Base-by-base conservation (phyloP, 2,888 invertebrate genomes). In the Cephus nigrinus region DNA sequence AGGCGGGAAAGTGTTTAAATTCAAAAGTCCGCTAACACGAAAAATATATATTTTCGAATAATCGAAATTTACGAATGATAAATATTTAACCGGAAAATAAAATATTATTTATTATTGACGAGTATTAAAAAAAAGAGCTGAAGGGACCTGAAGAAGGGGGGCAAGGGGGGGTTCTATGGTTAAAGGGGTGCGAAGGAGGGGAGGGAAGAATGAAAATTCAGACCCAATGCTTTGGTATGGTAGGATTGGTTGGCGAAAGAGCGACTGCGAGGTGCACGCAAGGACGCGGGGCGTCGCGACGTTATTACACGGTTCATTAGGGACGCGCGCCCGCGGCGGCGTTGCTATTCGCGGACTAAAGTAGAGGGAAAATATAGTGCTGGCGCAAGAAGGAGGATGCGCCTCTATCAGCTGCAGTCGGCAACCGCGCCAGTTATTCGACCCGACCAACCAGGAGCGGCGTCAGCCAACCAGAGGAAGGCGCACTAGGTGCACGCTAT, bases 281-380 rank as follows among this genome's bases (percentile, higher is more conserved):
- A 68, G 76, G 72, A 74, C 68, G 77, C 55, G 79, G 77, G 79
- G 84, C 84, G 82, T 84, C 85, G 87, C 88, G 89, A 88, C 89
- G 87, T 88, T 89, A 89, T 89, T 89, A 90, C 88, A 89, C 85
- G 87, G 88, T 90, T 90, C 89, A 90, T 89, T 90, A 90, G 86
- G 87, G 69, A 74, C 75, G 76, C 73, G 73, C 76, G 78, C 78
- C 78, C 74, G 76, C 78, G 78, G 78, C 78, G 72, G 75, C 75
- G 75, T 75, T 75, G 78, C 78, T 74, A 78, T 78, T 69, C 78
- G 75, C 78, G 68, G 31, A 33, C 33, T 31, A 33, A 71, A 71
- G 71, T 23, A 71, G 71, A 33, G 74, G n/a, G 35, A 74, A 74
- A 74, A 74, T 40, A 40, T 40, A 40, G 34, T 5, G 35, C 35